These are phyloP conservation scores for Nemurella pictetii DNA, from an alignment of 2,888 invertebrate genomes.

Conservation along the genomic window DNA sequence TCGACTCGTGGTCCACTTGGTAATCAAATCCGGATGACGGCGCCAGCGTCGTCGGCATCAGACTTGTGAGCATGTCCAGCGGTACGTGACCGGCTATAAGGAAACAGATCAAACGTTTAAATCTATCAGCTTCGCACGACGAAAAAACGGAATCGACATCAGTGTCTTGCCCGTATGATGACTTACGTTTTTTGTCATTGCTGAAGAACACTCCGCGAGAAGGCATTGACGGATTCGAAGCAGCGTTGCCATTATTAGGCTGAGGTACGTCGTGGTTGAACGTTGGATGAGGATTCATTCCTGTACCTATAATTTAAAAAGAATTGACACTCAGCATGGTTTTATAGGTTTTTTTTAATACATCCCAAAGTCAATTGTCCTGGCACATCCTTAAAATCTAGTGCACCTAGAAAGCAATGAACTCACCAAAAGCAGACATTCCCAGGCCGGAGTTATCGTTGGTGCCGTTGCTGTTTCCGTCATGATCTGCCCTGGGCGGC, in stretches of 20 bases:
- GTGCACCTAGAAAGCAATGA: too few relatives aligned
- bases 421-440: slow-evolving; percentile 46
- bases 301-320: neutral
- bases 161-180: too few relatives aligned
- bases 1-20: slow-evolving; percentile 54
- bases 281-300: neutral
- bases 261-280: neutral
- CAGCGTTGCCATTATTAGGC: neutral
- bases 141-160: neutral
- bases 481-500: slow-evolving; percentile 45
- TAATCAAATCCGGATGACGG: slow-evolving; percentile 60
- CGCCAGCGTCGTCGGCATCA: slow-evolving; percentile 64
- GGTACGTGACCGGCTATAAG: slow-evolving; percentile 39
- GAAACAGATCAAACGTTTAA: neutral
- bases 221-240: neutral
- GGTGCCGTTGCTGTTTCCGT: slow-evolving; percentile 46
- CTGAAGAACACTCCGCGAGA: neutral
- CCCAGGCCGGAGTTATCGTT: slow-evolving; percentile 43
- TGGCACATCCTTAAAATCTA: neutral
- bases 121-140: too few relatives aligned
- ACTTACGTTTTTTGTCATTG: neutral
- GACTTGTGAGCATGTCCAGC: slow-evolving; percentile 67
- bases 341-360: too few relatives aligned
- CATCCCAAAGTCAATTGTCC: too few relatives aligned
- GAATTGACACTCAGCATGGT: too few relatives aligned